A percentile compares a stretch with the other conserved stretches of the same genome.
These are phyloP conservation scores for Dyspetes luteomarginatus DNA, from an alignment of 2,888 invertebrate genomes.

Conservation along the genomic window DNA sequence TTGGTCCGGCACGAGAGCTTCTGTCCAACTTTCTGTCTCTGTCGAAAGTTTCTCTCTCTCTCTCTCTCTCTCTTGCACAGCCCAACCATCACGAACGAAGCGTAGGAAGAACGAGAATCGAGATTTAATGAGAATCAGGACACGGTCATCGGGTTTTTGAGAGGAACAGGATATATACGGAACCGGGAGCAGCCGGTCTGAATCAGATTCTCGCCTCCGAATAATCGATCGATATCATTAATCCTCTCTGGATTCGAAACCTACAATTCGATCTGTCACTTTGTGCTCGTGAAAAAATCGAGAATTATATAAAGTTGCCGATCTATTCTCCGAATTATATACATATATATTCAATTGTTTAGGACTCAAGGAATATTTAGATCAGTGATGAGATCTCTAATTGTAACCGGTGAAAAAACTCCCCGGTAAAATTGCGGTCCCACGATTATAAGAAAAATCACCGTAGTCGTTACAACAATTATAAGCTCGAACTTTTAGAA, in stretches of 20 bases:
- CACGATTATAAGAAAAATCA: too few species aligned
- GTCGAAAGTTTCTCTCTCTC: slow-evolving; percentile 1
- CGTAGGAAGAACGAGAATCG: slow-evolving; percentile 64
- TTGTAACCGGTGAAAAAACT: too few species aligned
- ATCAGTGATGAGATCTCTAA: too few species aligned
- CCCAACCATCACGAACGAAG: not conserved
- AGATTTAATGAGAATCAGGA: slow-evolving; percentile 65
- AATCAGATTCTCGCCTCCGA: slow-evolving; percentile 43
- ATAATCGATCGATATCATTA: slow-evolving; percentile 56
- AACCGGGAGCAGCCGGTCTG: slow-evolving; percentile 24
- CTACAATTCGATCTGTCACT: slow-evolving; percentile 27
- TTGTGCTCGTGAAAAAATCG: too few species aligned
- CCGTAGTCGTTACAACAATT: too few species aligned
- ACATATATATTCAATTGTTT: too few species aligned
- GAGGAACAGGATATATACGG: slow-evolving; percentile 43
- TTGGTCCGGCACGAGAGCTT: slow-evolving; percentile 39
- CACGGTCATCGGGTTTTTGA: slow-evolving; percentile 64
- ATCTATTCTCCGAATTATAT: not conserved
- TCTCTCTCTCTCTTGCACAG: not conserved
- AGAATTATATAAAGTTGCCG: not conserved
- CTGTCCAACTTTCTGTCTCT: slow-evolving; percentile 49
- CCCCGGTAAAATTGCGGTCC: too few species aligned
- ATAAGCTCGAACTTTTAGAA: too few species aligned
- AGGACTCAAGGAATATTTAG: too few species aligned
- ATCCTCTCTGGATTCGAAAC: not conserved